A percentile compares a stretch with the other conserved stretches of the same genome.
Evolutionary conservation across 2,797 vertebrate species (phyloP).

Genomic region (Trichosurus vulpecula): DNA sequence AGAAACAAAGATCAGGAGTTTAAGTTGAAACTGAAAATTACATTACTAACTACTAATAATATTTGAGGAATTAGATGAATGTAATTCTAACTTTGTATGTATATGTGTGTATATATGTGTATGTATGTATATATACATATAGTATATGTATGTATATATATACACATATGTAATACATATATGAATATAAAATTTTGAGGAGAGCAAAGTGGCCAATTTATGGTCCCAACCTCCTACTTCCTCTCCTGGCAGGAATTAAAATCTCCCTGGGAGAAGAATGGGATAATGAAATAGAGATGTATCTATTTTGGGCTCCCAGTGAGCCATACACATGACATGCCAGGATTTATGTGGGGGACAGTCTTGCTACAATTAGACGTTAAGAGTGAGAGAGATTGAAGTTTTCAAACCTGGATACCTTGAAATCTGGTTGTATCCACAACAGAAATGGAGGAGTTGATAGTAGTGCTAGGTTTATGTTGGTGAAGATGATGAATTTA

Average conservation of each 20-base stretch:
- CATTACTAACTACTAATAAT: neutral
- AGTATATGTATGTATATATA: too few relatives aligned
- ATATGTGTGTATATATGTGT: too few relatives aligned
- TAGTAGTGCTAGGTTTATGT: neutral
- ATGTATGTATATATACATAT: too few relatives aligned
- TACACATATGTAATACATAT: too few relatives aligned
- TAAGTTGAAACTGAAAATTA: neutral
- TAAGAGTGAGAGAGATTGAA: neutral
- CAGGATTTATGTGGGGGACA: neutral
- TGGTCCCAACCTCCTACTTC: neutral
- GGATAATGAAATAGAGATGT: neutral
- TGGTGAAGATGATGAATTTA: neutral
- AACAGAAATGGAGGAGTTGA: neutral
- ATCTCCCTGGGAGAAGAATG: neutral
- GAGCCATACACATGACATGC: neutral
- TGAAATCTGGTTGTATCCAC: neutral
- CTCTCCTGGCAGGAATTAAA: neutral
- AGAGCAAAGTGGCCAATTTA: neutral
- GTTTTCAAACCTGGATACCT: neutral
- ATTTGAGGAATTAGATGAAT: neutral
- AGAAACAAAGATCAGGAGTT: neutral
- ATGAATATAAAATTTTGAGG: neutral
- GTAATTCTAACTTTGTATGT: neutral
- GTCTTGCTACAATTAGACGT: neutral
- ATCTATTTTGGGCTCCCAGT: neutral